These are phyloP conservation scores for Puffinus mauretanicus DNA, from an alignment of 2,113 vertebrate genomes.

Conservation along the genomic window DNA sequence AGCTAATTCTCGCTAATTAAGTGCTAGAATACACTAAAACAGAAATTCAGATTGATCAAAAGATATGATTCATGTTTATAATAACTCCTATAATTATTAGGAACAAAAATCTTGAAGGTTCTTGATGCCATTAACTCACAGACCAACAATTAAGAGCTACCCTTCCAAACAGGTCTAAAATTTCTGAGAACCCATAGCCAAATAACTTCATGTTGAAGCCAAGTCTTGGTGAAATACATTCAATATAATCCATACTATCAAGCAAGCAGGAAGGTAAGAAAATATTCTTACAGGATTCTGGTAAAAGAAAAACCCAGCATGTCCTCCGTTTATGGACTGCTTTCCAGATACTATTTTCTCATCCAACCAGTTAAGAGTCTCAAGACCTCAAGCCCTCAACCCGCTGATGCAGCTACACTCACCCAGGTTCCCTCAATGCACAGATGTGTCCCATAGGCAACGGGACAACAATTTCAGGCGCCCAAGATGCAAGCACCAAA, in stretches of 20 bases:
- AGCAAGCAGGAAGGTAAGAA: not conserved
- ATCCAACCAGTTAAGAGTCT: not conserved
- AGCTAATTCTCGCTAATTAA: slow-evolving; percentile 42
- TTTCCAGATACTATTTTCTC: not conserved
- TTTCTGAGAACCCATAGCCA: not conserved
- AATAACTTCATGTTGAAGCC: not conserved
- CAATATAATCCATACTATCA: not conserved
- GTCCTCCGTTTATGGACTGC: not conserved
- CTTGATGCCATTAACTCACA: slow-evolving; percentile 15
- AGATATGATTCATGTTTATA: slow-evolving; percentile 11
- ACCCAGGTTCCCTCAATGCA: not conserved
- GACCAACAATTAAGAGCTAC: not conserved
- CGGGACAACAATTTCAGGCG: not conserved
- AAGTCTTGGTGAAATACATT: not conserved
- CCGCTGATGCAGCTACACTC: not conserved
- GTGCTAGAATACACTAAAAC: slow-evolving; percentile 11
- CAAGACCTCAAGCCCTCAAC: not conserved
- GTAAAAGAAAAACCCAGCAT: not conserved
- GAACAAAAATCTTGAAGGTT: not conserved
- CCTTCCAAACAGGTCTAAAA: not conserved
- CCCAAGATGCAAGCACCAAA: not conserved
- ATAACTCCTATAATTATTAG: not conserved
- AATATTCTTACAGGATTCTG: not conserved
- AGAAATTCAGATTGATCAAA: slow-evolving; percentile 28
- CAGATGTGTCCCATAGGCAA: not conserved